Evolutionary conservation across 2,113 vertebrate species (phyloP), one percentile per base, ranked within the genome.

Genomic region (Festucalex cinctus): DNA sequence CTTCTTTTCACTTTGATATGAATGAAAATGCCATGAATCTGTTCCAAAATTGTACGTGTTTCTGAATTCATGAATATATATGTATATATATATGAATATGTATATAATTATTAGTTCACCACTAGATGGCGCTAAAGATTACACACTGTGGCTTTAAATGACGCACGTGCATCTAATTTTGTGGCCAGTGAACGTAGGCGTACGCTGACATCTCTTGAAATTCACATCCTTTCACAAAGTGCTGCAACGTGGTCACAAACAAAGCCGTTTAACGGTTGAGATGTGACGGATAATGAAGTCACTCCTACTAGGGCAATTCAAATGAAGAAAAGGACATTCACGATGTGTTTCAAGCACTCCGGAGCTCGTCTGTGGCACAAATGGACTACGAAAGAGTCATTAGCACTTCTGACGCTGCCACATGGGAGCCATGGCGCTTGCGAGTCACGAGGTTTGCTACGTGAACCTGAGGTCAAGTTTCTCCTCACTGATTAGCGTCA

Each of bases 371-470:
- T 39, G 37, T 2, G 59, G 37, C 19, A 41, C 59, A 41, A 39
- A 61, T 14, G 59, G 20, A 61, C 36, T 22, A 20, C 4, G 19
- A 7, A 46, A 24, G 20, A 46, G 32, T 9, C n/a, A 62, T 68
- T 54, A 67, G 36, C 64, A 65, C 48, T 8, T 71, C 62, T 72
- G 1, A 14, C 28, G 32, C 54, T 51, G 22, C 53, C 39, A 20
- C 24, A 22, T 6, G 22, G 32, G 24, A 70, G 37, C 10, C 39
- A 28, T 19, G 28, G 3, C 54, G 9, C 54, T 6, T 44, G 8
- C 44, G 3, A 17, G 14, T 22, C 24, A 37, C 4, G 24, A 44
- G 41, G 20, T 46, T n/a, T 22, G 2, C 24, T 22, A 22, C 36
- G n/a, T 13, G 59, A 61, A 39, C 20, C 36, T 22, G 10, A 14